These are phyloP conservation scores for Oryzias dopingdopingensis DNA, from an alignment of 2,797 vertebrate genomes.

Conservation along the genomic window DNA sequence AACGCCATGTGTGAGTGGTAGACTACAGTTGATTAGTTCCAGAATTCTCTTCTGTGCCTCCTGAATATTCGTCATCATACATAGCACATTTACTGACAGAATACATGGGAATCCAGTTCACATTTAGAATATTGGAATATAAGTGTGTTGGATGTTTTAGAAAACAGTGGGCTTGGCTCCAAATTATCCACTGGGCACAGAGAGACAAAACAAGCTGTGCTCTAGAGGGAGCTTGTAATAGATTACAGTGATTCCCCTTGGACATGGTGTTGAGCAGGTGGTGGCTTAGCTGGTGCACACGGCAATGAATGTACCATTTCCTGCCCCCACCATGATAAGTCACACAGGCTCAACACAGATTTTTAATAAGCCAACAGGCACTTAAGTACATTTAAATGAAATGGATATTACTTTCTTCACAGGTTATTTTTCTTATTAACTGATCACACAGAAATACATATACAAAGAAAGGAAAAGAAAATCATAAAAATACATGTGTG, in stretches of 20 bases:
- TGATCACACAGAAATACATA: conserved; percentile 9
- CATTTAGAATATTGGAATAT: conserved; percentile 44
- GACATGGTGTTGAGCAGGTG: conserved; percentile 79
- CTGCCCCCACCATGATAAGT: conserved; percentile 71
- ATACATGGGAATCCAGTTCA: conserved; percentile 12
- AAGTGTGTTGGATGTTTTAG: conserved; percentile 63
- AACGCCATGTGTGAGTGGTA: not conserved
- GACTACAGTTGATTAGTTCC: not conserved
- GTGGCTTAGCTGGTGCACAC: conserved; percentile 72
- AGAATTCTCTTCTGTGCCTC: not conserved
- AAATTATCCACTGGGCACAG: conserved; percentile 71
- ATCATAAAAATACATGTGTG: not conserved
- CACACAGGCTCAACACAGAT: conserved; percentile 62
- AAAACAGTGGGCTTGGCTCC: conserved; percentile 69
- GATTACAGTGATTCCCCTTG: conserved; percentile 74
- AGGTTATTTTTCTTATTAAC: conserved; percentile 58
- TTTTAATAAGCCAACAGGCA: conserved; percentile 67
- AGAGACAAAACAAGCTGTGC: conserved; percentile 74
- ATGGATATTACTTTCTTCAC: conserved; percentile 40
- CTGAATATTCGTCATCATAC: conserved; percentile 1
- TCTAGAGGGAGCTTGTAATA: conserved; percentile 78
- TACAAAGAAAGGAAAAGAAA: conserved; percentile 2
- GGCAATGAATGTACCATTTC: conserved; percentile 74
- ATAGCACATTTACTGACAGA: conserved; percentile 15
- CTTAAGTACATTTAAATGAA: conserved; percentile 64